Evolutionary conservation across 2,888 invertebrate genomes (phyloP), one percentile per base, ranked within the genome.

Genomic region (Deilephila elpenor): DNA sequence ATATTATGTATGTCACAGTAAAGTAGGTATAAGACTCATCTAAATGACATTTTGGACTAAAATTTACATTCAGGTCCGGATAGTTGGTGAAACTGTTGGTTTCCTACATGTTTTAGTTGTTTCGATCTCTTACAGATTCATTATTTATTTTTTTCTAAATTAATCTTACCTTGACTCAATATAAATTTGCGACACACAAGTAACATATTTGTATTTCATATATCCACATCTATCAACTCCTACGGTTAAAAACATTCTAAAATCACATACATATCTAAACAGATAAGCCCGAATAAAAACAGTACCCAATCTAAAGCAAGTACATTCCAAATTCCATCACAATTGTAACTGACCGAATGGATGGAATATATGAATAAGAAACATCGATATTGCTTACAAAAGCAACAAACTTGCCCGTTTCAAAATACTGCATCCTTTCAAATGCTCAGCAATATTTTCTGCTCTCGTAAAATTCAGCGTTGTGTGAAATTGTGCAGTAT

Each of bases 331-430:
- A 62, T 62, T 62, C 37, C 51, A 67, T 67, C 44, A 8, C 44
- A 51, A 67, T 34, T 17, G 61, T 56, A 32, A 67, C 67, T 67
- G 67, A 67, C 44, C 67, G 3, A 67, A 51, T 67, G 44, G 51
- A 67, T 67, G 44, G 51, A 67, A 51, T 67, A 67, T 51, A 67
- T 67, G 67, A 51, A 67, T 67, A 67, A 51, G 51, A 60, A 60
- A 51, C 25, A 51, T 44, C 51, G 44, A 67, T 25, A 51, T 44
- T 67, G 67, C 51, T 62, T 62, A 62, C 62, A 37, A 37, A 62
- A 62, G 62, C 62, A 62, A 62, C 62, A 62, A 62, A 62, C 19
- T 62, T 62, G 19, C 19, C 56, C 6, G n/a, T 37, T 32, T n/a
- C 34, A 37, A 51, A 67, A 51, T 25, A 51, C 14, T 5, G 51